Evolutionary conservation across 2,888 invertebrate species (phyloP).

Genomic region (Eurytoma californica): DNA sequence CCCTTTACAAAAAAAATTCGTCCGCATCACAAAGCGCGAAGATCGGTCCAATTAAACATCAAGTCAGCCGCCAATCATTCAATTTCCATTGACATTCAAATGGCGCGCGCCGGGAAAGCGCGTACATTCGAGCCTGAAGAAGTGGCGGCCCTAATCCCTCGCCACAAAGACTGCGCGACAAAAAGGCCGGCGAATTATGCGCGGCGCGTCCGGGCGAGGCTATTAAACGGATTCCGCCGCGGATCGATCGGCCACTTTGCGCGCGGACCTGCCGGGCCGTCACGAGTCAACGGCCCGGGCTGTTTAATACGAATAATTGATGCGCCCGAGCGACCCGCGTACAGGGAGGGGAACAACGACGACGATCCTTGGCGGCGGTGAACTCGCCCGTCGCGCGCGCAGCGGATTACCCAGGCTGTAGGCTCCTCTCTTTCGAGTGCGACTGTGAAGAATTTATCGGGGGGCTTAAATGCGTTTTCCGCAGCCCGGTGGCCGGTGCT

Average conservation of each 20-base stretch:
- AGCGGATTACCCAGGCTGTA: too few relatives aligned
- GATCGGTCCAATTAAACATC: conserved; percentile 61
- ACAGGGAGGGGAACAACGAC: conserved; percentile 13
- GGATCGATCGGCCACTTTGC: conserved; percentile 55
- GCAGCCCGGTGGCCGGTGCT: background rate
- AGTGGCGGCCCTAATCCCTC: background rate
- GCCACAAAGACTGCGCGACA: background rate
- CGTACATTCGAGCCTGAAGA: background rate
- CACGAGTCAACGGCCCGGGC: conserved; percentile 56
- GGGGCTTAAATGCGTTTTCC: conserved; percentile 2
- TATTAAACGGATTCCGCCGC: conserved; percentile 53
- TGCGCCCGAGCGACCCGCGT: conserved; percentile 53
- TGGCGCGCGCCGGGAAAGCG: background rate
- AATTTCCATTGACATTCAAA: conserved; percentile 24
- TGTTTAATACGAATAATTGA: conserved; percentile 71
- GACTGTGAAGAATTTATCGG: conserved; percentile 20
- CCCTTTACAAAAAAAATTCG: too few relatives aligned
- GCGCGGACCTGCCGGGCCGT: conserved; percentile 2
- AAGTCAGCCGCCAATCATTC: conserved; percentile 33
- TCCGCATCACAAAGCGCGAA: too few relatives aligned
- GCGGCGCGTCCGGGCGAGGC: conserved; percentile 29
- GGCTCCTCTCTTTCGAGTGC: background rate
- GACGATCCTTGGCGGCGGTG: too few relatives aligned
- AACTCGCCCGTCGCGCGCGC: background rate
- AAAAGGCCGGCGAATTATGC: background rate